phyloP scores from a whole-genome alignment of 2,888 invertebrate species.

The Diaperis boleti region DNA sequence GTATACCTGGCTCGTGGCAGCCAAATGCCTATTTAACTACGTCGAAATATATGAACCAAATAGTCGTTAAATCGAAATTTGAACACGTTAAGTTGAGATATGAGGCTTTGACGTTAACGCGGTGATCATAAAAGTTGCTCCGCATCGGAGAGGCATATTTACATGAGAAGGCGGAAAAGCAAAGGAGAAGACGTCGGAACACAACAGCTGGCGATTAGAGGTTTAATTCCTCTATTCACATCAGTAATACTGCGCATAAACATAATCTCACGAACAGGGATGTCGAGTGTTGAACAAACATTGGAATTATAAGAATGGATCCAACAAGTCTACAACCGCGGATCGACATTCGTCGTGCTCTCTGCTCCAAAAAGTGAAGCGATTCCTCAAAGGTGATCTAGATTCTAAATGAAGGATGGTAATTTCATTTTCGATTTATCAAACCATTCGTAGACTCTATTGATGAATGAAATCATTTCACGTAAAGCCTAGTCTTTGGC shows the following conservation, averaged over 20 bases:
- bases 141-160: slow-evolving; percentile 35
- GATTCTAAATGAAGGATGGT: no score
- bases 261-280: slow-evolving; percentile 58
- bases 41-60: slow-evolving; percentile 23
- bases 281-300: slow-evolving; percentile 57
- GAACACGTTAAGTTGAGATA: slow-evolving; percentile 22
- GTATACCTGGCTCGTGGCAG: no score
- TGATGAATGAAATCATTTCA: no score
- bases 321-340: slow-evolving; percentile 18
- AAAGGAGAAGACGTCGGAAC: slow-evolving; percentile 40
- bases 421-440: no score
- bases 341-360: slow-evolving; percentile 7
- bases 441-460: no score
- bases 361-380: not conserved
- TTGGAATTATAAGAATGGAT: slow-evolving; percentile 54
- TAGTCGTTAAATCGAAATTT: slow-evolving; percentile 28
- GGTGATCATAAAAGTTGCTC: slow-evolving; percentile 23
- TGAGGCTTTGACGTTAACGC: slow-evolving; percentile 23
- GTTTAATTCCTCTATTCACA: slow-evolving; percentile 58
- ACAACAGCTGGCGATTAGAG: slow-evolving; percentile 56
- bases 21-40: no score
- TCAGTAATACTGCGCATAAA: slow-evolving; percentile 57
- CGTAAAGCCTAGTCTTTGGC: no score
- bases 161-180: slow-evolving; percentile 35
- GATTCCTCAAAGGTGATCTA: no score